A percentile compares a stretch with the other conserved stretches of the same genome.
These are phyloP conservation scores for Lepisosteus oculatus DNA, from an alignment of 2,113 vertebrate genomes.

Conservation along the genomic window DNA sequence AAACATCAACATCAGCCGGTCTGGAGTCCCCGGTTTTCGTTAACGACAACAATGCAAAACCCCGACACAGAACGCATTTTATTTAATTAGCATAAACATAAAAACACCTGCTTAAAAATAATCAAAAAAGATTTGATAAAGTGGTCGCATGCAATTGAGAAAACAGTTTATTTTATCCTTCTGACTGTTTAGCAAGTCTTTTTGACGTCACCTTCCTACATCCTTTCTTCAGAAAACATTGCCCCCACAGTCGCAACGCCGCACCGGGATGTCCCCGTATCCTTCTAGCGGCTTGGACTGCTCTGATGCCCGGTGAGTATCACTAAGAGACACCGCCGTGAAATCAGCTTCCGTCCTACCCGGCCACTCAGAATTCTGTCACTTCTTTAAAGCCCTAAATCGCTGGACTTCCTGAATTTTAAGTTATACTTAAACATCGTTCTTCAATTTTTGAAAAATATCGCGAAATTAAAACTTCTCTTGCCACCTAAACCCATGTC, in stretches of 20 bases:
- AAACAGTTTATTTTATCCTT: neutral
- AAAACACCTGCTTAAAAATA: no score
- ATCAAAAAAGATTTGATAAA: no score
- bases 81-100: no score
- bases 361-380: slow-evolving; percentile 40
- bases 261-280: slow-evolving; percentile 50
- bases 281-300: slow-evolving; percentile 53
- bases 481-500: slow-evolving; percentile 4
- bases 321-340: slow-evolving; percentile 71
- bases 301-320: slow-evolving; percentile 53
- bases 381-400: neutral
- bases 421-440: neutral
- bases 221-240: neutral
- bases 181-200: slow-evolving; percentile 1
- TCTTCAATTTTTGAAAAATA: neutral
- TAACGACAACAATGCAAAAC: no score
- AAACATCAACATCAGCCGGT: no score
- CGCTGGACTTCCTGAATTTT: slow-evolving; percentile 25
- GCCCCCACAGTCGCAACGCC: slow-evolving; percentile 18
- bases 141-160: neutral
- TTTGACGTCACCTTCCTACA: slow-evolving; percentile 16
- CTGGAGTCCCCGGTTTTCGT: no score
- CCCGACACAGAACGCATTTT: no score
- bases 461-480: slow-evolving; percentile 21
- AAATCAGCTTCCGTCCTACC: slow-evolving; percentile 49